A percentile compares a stretch with the other conserved stretches of the same genome.
Evolutionary conservation across 1,140 invertebrate genomes (phyloP).

Genomic region (Heliconius melpomene): DNA sequence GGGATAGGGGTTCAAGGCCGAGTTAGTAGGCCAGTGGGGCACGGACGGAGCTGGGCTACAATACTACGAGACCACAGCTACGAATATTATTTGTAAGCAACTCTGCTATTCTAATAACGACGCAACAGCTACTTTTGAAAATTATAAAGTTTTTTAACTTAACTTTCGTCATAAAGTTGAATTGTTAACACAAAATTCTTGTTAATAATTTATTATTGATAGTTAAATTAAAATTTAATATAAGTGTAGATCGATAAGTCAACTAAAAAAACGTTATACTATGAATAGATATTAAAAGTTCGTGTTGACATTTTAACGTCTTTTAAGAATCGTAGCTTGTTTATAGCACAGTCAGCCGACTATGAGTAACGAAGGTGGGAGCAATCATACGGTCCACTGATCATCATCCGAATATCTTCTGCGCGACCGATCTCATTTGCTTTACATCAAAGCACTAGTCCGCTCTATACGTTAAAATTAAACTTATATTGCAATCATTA

Average conservation of each 20-base stretch:
- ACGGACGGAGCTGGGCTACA: slow-evolving; percentile 59
- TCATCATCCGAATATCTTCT: slow-evolving; percentile 47
- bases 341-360: slow-evolving; percentile 17
- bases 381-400: slow-evolving; percentile 41
- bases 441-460: slow-evolving; percentile 45
- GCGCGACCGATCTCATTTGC: slow-evolving; percentile 34
- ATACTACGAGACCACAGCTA: slow-evolving; percentile 47
- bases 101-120: slow-evolving; percentile 7
- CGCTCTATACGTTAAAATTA: slow-evolving; percentile 2
- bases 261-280: too few species aligned
- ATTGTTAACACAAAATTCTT: not conserved
- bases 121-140: not conserved
- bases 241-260: too few species aligned
- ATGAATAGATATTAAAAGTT: too few species aligned
- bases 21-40: slow-evolving; percentile 71
- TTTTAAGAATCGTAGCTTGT: slow-evolving; percentile 15
- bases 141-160: not conserved
- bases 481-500: not conserved
- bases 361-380: slow-evolving; percentile 30
- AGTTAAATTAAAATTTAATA: too few species aligned
- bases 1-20: slow-evolving; percentile 71
- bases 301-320: not conserved
- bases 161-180: not conserved
- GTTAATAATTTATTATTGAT: not conserved
- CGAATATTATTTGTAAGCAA: slow-evolving; percentile 26